These are phyloP conservation scores for Scomber scombrus DNA, from an alignment of 2,113 vertebrate species.

Conservation along the genomic window DNA sequence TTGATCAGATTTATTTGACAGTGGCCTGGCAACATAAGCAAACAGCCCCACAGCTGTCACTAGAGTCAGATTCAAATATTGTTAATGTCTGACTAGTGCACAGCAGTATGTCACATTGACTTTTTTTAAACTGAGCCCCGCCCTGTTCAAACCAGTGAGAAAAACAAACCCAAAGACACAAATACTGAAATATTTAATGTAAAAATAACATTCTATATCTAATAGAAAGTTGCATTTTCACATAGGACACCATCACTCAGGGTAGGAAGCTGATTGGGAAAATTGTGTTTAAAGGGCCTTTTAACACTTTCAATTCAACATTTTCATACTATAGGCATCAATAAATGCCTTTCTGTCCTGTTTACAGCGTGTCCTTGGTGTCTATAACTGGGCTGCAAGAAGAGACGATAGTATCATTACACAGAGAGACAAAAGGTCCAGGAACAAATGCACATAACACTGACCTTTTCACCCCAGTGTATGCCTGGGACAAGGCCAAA, in stretches of 20 bases:
- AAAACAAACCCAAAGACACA: not conserved
- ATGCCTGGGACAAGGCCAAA: slow-evolving; percentile 33
- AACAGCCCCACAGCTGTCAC: not conserved
- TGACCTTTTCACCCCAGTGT: slow-evolving; percentile 49
- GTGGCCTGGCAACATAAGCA: not conserved
- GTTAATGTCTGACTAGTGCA: too few relatives aligned
- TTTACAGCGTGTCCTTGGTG: not conserved
- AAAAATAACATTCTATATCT: not conserved
- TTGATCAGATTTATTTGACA: too few relatives aligned
- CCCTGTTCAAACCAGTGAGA: not conserved
- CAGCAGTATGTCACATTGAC: too few relatives aligned
- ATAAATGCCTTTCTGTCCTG: not conserved
- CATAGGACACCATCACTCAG: not conserved
- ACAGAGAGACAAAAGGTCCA: slow-evolving; percentile 3
- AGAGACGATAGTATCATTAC: slow-evolving; percentile 44
- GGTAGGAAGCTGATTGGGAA: not conserved
- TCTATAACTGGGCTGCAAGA: slow-evolving; percentile 13
- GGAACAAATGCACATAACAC: not conserved
- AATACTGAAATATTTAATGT: not conserved
- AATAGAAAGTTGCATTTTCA: not conserved
- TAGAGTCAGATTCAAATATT: not conserved
- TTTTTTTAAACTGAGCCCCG: too few relatives aligned
- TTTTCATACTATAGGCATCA: not conserved
- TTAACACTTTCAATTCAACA: not conserved
- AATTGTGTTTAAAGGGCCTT: not conserved